Evolutionary conservation across 1,140 invertebrate species (phyloP), one percentile per base, ranked within the genome.

Genomic region (Drosophila santomea): DNA sequence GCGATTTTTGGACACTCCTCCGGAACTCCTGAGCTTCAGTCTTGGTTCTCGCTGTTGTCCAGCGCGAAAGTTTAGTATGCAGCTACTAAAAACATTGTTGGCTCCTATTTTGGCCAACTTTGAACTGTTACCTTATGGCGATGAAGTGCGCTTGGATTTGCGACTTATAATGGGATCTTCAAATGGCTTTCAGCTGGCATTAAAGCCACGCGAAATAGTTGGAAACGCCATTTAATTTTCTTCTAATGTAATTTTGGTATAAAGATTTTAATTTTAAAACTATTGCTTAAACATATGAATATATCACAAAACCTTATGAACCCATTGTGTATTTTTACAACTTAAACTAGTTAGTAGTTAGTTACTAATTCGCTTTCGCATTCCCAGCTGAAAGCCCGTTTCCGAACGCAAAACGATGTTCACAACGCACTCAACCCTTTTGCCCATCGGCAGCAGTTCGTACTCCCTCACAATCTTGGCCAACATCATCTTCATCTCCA

Each of bases 391-490:
- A 20, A 80, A 85, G 3, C 90, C 90, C 1, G 47, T 91, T 2
- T 35, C 59, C 5, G 90, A 91, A 1, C 81, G 64, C 50, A 91
- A 36, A 15, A 91, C 84, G 44, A 91, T 85, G 39, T 91, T 90
- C 0, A 91, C 28, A 43, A 89, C 66, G 35, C 73, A 64, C 12
- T 72, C 15, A 4, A 91, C 48, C 0, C 74, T 43, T 14, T 78
- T 66, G n/a, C 91, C 91, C 12, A 94, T 51, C 0, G 93, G 93
- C n/a, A 93, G 69, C 17, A 95, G 60, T 54, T 92, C 80, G 38
- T 71, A 92, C 28, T 76, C 75, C 1, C 80, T 52, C 20, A 93
- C 60, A 23, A 93, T 72, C 68, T 92, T 91, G n/a, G 81, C 77
- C 59, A 93, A 50, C 51, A 90, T 47, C 54, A 74, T 78, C 55